A percentile compares a stretch with the other conserved stretches of the same genome.
Conservation (phyloP, 1,140 invertebrate genomes). For the Frieseomelitta varia region DNA sequence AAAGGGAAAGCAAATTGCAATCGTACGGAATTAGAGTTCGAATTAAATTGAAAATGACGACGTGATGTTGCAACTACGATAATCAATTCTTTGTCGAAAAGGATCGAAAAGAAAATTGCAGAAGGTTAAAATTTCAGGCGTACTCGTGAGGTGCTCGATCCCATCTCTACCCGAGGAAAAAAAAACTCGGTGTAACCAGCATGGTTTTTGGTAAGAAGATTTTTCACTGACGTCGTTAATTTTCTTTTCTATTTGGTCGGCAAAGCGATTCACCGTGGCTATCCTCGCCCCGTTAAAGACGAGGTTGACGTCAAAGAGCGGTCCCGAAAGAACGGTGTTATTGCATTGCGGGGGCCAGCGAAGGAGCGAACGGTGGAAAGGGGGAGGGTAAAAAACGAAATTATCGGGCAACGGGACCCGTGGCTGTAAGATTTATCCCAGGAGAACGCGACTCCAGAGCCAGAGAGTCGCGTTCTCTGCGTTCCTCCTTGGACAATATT, state of each 20-base stretch:
- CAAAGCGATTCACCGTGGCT: neutral
- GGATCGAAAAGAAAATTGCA: too few relatives aligned
- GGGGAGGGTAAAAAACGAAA: constrained; percentile 9
- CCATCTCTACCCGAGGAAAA: neutral
- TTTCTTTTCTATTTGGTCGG: constrained; percentile 33
- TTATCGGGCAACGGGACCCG: constrained; percentile 26
- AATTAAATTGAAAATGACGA: too few relatives aligned
- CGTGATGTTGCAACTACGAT: too few relatives aligned
- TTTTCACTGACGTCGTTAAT: constrained; percentile 47
- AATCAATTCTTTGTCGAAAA: too few relatives aligned
- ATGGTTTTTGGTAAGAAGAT: constrained; percentile 43
- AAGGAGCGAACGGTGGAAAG: neutral
- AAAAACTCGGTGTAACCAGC: constrained; percentile 20
- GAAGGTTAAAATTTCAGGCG: too few relatives aligned
- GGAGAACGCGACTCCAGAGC: neutral
- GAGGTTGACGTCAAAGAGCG: constrained; percentile 20
- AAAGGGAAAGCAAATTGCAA: too few relatives aligned
- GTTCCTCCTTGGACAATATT: constrained; percentile 21
- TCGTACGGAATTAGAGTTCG: too few relatives aligned
- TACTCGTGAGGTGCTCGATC: too few relatives aligned
- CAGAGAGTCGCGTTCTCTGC: neutral
- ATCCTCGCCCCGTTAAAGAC: neutral
- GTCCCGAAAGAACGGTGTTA: constrained; percentile 7
- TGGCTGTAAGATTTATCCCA: constrained; percentile 9
- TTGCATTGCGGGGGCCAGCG: constrained; percentile 5